These are phyloP conservation scores for Coracopsis vasa DNA, from an alignment of 2,113 vertebrate species.

Conservation along the genomic window DNA sequence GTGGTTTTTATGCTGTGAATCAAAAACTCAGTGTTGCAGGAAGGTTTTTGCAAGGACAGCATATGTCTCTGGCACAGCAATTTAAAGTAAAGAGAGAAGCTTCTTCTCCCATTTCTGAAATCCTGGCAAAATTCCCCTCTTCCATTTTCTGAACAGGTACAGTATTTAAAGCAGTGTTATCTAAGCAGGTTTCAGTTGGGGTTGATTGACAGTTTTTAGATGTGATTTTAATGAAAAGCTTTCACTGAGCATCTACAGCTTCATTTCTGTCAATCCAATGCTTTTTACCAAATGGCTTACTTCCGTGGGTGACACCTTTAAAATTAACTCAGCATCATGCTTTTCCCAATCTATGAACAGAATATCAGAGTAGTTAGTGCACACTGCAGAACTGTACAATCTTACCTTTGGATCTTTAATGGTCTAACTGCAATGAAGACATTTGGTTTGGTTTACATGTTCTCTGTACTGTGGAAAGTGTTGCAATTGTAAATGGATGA, in stretches of 20 bases:
- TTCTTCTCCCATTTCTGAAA: background rate
- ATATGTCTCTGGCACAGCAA: background rate
- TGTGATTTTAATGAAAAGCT: constrained; percentile 5
- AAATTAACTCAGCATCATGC: background rate
- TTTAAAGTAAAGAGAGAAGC: background rate
- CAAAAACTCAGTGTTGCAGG: background rate
- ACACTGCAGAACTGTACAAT: background rate
- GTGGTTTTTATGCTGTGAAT: background rate
- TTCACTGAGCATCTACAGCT: background rate
- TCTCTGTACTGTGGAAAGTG: background rate
- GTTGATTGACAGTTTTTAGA: background rate
- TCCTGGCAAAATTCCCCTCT: background rate
- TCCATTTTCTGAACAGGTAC: background rate
- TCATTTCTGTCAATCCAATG: background rate
- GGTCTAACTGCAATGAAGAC: background rate
- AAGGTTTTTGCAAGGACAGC: background rate
- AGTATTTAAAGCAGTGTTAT: constrained; percentile 2
- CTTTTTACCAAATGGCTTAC: background rate
- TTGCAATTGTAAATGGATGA: background rate
- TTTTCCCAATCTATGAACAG: background rate
- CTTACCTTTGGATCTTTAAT: background rate
- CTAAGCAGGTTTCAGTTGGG: constrained; percentile 7
- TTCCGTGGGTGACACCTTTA: background rate
- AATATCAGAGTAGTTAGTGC: background rate
- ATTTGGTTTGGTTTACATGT: background rate